Evolutionary conservation across 2,888 invertebrate genomes (phyloP).

Genomic region (Euplexia lucipara): DNA sequence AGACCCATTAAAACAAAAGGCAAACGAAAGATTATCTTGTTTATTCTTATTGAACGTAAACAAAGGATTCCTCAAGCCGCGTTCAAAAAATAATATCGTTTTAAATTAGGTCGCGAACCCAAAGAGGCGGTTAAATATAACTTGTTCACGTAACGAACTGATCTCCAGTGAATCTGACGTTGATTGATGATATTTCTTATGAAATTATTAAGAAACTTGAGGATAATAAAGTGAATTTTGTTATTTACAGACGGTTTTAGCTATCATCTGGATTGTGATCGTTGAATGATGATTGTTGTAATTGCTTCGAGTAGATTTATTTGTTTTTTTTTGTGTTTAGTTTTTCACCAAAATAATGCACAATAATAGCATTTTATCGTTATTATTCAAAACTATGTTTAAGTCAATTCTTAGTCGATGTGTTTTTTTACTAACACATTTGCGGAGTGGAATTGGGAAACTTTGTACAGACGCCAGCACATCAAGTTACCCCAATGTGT

Average conservation of each 20-base stretch:
- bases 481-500: no score
- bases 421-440: no score
- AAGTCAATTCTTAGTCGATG: no score
- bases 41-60: background rate
- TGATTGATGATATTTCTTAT: conserved; percentile 69
- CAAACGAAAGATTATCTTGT: background rate
- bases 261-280: conserved; percentile 20
- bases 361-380: no score
- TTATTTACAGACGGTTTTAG: conserved; percentile 34
- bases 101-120: conserved; percentile 49
- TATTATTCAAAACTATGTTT: no score
- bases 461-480: no score
- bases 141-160: conserved; percentile 58
- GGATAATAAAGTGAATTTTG: conserved; percentile 38
- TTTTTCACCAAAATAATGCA: no score
- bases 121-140: conserved; percentile 62
- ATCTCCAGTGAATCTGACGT: conserved; percentile 59
- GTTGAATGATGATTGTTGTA: conserved; percentile 11
- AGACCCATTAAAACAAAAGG: conserved; percentile 1
- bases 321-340: background rate
- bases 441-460: no score
- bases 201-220: conserved; percentile 60
- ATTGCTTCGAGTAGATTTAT: background rate
- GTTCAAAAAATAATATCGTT: conserved; percentile 28
- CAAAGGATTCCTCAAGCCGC: background rate